phyloP scores from a whole-genome alignment of 2,113 vertebrate species.

The Apaloderma vittatum region DNA sequence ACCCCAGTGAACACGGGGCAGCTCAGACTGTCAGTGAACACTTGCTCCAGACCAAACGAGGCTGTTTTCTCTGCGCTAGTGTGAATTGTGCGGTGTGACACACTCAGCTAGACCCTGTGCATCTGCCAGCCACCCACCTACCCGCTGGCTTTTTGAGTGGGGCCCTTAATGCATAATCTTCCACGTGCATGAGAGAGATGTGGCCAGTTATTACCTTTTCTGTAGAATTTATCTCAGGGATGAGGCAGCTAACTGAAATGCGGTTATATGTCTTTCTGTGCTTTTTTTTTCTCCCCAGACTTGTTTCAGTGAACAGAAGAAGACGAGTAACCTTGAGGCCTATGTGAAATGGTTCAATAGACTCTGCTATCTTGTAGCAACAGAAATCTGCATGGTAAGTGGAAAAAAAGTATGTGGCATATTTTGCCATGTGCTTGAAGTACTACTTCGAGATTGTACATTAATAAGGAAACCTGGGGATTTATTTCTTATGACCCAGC shows the following conservation, averaged over 20 bases:
- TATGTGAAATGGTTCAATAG: constrained; percentile 96
- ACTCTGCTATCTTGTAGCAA: constrained; percentile 92
- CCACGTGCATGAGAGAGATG: background rate
- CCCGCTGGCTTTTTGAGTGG: background rate
- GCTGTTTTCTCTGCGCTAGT: background rate
- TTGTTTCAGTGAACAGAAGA: constrained; percentile 88
- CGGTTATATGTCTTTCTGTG: background rate
- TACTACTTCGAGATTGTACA: background rate
- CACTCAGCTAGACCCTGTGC: background rate
- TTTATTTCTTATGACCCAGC: constrained; percentile 19
- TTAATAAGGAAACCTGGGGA: background rate
- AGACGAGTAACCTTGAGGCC: constrained; percentile 91
- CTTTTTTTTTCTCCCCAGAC: constrained; percentile 72
- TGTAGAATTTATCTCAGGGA: background rate
- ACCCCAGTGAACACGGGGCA: background rate
- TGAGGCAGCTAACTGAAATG: background rate
- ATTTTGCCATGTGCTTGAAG: background rate
- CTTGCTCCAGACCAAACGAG: background rate
- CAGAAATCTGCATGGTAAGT: constrained; percentile 94
- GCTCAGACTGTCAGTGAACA: background rate
- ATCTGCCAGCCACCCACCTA: background rate
- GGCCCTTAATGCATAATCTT: background rate
- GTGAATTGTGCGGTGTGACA: background rate
- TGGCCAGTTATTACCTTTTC: background rate
- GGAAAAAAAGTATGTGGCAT: background rate